Base-by-base conservation (phyloP, 2,888 invertebrate species). In the Pachliopta kotzebuea region DNA sequence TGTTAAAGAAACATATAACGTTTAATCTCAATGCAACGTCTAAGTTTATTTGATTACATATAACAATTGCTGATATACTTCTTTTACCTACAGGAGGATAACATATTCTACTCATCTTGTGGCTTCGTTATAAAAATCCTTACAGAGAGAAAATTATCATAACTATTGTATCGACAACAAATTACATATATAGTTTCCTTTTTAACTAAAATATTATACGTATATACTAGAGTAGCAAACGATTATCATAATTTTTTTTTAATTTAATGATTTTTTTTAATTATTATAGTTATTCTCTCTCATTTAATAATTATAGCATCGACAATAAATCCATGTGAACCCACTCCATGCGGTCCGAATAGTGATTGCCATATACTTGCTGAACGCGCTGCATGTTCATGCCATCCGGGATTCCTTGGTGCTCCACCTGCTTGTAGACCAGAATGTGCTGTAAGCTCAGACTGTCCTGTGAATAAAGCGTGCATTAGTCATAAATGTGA, bases 261-360 rank as follows among this genome's bases (percentile, higher is more conserved):
- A n/a, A n/a, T n/a, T n/a, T n/a, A n/a, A n/a, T n/a, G n/a, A n/a
- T n/a, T n/a, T n/a, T n/a, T n/a, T n/a, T n/a, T n/a, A 61, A 58
- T 18, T 45, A 45, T 37, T 37, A 17, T 49, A 9, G 14, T 26
- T 45, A 17, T 50, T 26, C 2, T 58, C 26, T 17, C 52, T 50
- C 24, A 23, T 42, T 55, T 26, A 18, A 31, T 55, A 9, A 62
- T 72, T 70, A 68, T 71, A 81, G 83, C 78, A 49, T 72, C 75
- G 42, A 73, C 73, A 9, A 76, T 83, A 65, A 93, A 94, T 74
- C 95, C 95, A n/a, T 96, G 96, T 75, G 89, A 93, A 67, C 96
- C 96, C 18, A 94, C 95, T 69, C 96, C 96, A 11, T 96, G 96
- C 77, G 96, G 96, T 31, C 93, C 95, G 0, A 95, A 95, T 76